Evolutionary conservation across 2,113 vertebrate species (phyloP), one percentile per base, ranked within the genome.

Genomic region (Anseranas semipalmata): DNA sequence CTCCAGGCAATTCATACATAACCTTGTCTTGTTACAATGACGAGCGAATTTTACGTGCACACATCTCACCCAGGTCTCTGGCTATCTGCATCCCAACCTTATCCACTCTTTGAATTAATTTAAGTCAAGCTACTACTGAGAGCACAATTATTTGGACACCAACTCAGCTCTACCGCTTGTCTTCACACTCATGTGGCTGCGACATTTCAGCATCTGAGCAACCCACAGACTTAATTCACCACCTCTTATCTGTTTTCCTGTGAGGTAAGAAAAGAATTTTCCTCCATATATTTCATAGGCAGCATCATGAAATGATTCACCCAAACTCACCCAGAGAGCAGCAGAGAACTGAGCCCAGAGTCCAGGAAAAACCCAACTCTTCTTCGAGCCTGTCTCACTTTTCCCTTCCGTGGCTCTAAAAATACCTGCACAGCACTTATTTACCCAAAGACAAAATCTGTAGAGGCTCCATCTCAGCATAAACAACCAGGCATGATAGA

Each of bases 361-460:
- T 6, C 39, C 67, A 37, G 63, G 27, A 25, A 62, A 66, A 63
- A 43, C 9, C 37, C 22, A 25, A 22, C 15, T 55, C 35, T 19
- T 22, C 4, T 43, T 2, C 37, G 20, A 76, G 33, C 55, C 27
- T 63, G 46, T 25, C 53, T 62, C 12, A 12, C 11, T 30, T 8
- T n/a, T 8, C 10, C 82, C n/a, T 43, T 4, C 66, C 28, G 15
- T 9, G 35, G 15, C 35, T 28, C 30, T 25, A 20, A 53, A 72
- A 85, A 37, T 1, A 65, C 28, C 39, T 27, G 0, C 0, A 14
- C 7, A 66, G 27, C 19, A 30, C 12, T 17, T 0, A 16, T 6
- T 20, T 9, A 32, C 4, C 43, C 48, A 33, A 1, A 28, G 10
- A 18, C 2, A 58, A 24, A n/a, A 7, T 3, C 33, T 25, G 4